Conservation (phyloP, 2,888 invertebrate species). For the Chymomyza fuscimana region DNA sequence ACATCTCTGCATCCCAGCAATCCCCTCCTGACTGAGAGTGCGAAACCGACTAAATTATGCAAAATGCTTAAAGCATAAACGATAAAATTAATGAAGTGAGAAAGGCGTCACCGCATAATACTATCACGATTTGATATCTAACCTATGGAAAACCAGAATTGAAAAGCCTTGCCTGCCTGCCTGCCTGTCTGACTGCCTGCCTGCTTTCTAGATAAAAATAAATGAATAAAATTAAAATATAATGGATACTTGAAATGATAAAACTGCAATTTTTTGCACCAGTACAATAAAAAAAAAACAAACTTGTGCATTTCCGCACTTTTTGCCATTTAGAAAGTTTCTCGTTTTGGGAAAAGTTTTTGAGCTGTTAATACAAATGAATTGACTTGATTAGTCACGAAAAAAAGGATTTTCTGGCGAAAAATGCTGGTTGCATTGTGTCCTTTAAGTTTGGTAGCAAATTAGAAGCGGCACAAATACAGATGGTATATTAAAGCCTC, state of each 20-base stretch:
- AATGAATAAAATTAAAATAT: neutral
- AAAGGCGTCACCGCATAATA: constrained; percentile 13
- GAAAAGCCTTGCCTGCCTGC: neutral
- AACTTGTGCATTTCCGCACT: neutral
- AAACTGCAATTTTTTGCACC: neutral
- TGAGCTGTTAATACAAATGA: neutral
- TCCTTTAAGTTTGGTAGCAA: neutral
- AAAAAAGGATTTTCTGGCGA: neutral
- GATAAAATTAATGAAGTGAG: constrained; percentile 50
- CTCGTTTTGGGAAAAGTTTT: neutral
- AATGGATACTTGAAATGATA: neutral
- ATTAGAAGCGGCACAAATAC: neutral
- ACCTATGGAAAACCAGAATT: constrained; percentile 5
- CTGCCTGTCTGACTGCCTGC: neutral
- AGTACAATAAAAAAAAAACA: neutral
- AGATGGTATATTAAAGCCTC: neutral
- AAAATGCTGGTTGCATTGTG: neutral
- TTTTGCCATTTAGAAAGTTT: neutral
- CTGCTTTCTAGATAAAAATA: constrained; percentile 2
- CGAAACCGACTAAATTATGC: constrained; percentile 28
- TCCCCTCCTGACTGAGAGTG: constrained; percentile 6
- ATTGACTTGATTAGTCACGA: neutral
- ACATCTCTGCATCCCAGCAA: constrained; percentile 7
- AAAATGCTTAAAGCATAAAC: constrained; percentile 44
- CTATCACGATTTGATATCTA: constrained; percentile 1